Conservation (phyloP, 2,113 vertebrate species). For the Lycocorax pyrrhopterus region DNA sequence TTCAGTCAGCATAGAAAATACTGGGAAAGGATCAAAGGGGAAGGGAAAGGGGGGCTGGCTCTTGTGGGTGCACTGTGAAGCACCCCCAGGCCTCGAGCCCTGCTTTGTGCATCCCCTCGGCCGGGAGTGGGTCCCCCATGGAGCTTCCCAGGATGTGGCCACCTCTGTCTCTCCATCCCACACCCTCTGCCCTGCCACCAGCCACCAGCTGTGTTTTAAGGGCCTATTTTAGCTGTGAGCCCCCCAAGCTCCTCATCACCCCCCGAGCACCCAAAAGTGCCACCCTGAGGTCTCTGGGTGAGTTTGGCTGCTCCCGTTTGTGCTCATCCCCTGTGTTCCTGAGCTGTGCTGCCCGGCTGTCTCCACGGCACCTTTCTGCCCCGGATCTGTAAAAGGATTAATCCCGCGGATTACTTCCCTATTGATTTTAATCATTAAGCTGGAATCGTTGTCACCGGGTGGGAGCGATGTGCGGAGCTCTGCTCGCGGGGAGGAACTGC, state of each 20-base stretch:
- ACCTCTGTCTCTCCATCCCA: background rate
- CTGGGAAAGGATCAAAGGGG: background rate
- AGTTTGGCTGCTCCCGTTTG: fast-evolving
- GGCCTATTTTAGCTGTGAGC: fast-evolving
- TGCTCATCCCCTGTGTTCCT: fast-evolving
- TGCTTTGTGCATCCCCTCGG: background rate
- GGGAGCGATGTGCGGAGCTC: background rate
- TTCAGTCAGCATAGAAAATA: background rate
- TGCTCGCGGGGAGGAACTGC: fast-evolving
- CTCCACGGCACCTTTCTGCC: background rate
- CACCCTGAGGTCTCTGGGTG: background rate
- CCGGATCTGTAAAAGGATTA: background rate
- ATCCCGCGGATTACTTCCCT: background rate
- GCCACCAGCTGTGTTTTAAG: background rate
- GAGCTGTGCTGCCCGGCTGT: background rate
- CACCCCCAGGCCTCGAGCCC: background rate
- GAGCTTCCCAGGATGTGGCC: background rate
- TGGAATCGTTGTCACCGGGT: background rate
- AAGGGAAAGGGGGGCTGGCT: background rate
- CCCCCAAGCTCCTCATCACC: fast-evolving
- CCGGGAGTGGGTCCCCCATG: fast-evolving
- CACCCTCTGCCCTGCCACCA: background rate
- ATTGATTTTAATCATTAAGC: slow-evolving; percentile 31
- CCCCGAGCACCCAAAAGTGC: background rate
- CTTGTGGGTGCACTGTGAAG: background rate